phyloP scores from a whole-genome alignment of 2,888 invertebrate species.

The Nomada fucata region DNA sequence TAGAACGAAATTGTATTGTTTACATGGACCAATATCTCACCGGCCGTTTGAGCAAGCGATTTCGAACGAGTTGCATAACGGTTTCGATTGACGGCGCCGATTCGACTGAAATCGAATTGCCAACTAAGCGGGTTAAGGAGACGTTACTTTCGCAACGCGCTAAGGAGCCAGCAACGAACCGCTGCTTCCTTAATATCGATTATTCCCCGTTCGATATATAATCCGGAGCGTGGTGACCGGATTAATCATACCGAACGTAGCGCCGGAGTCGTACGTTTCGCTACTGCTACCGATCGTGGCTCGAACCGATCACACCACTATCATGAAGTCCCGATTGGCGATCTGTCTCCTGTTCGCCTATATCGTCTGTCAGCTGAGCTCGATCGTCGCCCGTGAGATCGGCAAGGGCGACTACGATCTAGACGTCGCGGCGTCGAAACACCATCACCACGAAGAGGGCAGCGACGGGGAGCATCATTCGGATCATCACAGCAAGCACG shows the following conservation, averaged over 20 bases:
- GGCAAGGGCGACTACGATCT: constrained; percentile 85
- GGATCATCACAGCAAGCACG: constrained; percentile 88
- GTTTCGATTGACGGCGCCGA: constrained; percentile 62
- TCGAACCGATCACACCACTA: constrained; percentile 3
- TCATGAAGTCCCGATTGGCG: constrained; percentile 53
- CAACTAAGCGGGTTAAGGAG: constrained; percentile 79
- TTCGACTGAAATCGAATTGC: constrained; percentile 68
- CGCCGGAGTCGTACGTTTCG: constrained; percentile 64
- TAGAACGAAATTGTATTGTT: constrained; percentile 46
- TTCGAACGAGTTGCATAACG: constrained; percentile 74
- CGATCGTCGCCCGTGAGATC: constrained; percentile 83
- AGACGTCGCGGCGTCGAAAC: constrained; percentile 85
- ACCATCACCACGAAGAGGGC: constrained; percentile 86
- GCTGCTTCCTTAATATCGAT: constrained; percentile 77
- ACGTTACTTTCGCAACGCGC: constrained; percentile 77
- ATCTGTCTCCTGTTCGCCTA: constrained; percentile 39
- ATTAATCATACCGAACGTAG: constrained; percentile 71
- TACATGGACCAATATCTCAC: constrained; percentile 63
- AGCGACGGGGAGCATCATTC: constrained; percentile 89
- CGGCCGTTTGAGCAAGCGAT: constrained; percentile 65
- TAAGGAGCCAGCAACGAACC: constrained; percentile 71
- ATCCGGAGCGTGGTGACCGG: constrained; percentile 70
- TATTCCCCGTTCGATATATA: constrained; percentile 80
- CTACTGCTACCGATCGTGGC: constrained; percentile 7
- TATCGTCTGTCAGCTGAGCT: constrained; percentile 25